Base-by-base conservation (phyloP, 2,888 invertebrate genomes). In the Selenia dentaria region DNA sequence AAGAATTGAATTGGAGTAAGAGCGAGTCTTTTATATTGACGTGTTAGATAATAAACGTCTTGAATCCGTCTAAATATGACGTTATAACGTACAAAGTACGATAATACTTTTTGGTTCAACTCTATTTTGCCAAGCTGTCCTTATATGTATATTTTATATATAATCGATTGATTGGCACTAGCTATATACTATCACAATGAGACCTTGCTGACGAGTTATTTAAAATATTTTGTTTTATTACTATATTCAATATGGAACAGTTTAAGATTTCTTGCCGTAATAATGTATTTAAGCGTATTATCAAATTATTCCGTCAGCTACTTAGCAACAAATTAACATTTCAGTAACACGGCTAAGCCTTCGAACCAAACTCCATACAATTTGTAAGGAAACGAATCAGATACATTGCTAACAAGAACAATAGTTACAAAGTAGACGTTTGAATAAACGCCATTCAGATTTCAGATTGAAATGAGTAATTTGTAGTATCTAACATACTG, bases 101-200 rank as follows among this genome's bases (percentile, higher is more conserved):
- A n/a, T n/a, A n/a, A n/a, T n/a, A n/a, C n/a, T n/a, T n/a, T 16
- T 4, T 16, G 2, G 16, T 4, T 16, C 16, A 4, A 3, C 16
- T 16, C 16, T 16, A 3, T 16, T 16, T 16, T 16, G 16, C 16
- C 16, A 16, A 25, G 10, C 20, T 6, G 1, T 20, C 2, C 9
- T 5, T 6, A 12, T 29, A 9, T 8, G 6, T 29, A 18, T 48
- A 33, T 36, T 34, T 6, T 43, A 14, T n/a, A n/a, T 36, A 44
- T 28, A 29, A 14, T 40, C 32, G 14, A 36, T 38, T 24, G 36
- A 49, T 87, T 86, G 88, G 87, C 87, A 87, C 88, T 83, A 83
- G 68, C 79, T 86, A 80, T 74, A 16, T 51, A 70, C 81, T 83
- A 86, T 87, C 87, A 86, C 86, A 83, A 74, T 74, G 64, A 74